Base-by-base conservation (phyloP, 2,888 invertebrate species). In the Drosophila planitibia region DNA sequence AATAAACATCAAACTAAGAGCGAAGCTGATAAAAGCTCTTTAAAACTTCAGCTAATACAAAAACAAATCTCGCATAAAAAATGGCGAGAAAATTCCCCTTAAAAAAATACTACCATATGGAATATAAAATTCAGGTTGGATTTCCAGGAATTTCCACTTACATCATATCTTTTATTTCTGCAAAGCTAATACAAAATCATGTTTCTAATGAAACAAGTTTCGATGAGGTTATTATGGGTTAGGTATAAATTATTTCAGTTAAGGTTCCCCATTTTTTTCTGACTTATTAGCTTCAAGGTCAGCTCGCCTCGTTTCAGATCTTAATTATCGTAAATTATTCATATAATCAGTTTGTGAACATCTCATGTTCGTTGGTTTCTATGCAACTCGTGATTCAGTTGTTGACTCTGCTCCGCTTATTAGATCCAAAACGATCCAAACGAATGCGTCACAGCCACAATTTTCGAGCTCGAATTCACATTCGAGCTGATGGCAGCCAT, bases 251-350 rank as follows among this genome's bases (percentile, higher is more conserved):
- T 30, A 47, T 30, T 33, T 28, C 30, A 47, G 52, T 60, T 58
- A 25, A 39, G 49, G 57, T 30, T 30, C 30, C 39, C 44, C 33
- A 53, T 9, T 35, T 22, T 32, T 49, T 25, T 69, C 67, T 51
- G 10, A 59, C 41, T 44, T 9, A 25, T 25, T 41, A 14, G 28
- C 30, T 33, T 49, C 55, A 77, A 66, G 73, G 74, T 74, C 53
- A 64, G 1, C 37, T n/a, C 25, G 33, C 2, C 3, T 28, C 28
- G 25, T 58, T 28, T 44, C n/a, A 32, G n/a, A 77, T 51, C 73
- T 61, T 58, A 73, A 68, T 78, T 76, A 61, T 32, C 3, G 28
- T 39, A 47, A 47, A 30, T 65, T 78, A 77, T 78, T 77, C 65
- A 74, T 74, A 47, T 72, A 53, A 58, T 64, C 53, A 44, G 52